Base-by-base conservation (phyloP, 2,888 invertebrate species). In the Agrochola litura region DNA sequence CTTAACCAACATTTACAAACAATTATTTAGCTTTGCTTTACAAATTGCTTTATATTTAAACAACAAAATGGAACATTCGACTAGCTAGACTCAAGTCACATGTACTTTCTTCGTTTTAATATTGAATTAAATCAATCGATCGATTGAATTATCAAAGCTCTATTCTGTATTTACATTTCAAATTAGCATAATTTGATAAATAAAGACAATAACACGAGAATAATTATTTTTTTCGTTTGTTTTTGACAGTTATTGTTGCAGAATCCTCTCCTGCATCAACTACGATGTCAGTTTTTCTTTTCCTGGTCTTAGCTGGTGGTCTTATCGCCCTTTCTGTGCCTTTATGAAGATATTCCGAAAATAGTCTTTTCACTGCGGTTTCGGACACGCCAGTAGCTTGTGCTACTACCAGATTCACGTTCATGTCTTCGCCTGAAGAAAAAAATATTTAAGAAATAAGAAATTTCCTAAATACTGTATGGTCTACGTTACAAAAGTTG, bases 321-420 rank as follows among this genome's bases (percentile, higher is more conserved):
- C 16, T n/a, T 41, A 81, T 49, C 25, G 81, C 74, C n/a, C 4
- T 14, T 22, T 67, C 61, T n/a, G 41, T 14, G 14, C 79, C 79
- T 4, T 25, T 22, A 0, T 19, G 10, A 1, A 43, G 30, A 56
- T 30, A 74, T 9, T 43, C 6, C 4, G 10, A 5, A 25, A 58
- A 6, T 16, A 79, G 0, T n/a, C 1, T 58, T 30, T 30, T 63
- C 30, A 79, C 61, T 9, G 46, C 0, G 9, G 30, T 16, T 22
- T 16, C 10, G 0, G 82, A 49, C 9, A 82, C 82, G 6, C 79
- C 79, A 4, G 82, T 64, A 30, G 79, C 79, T 6, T 56, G 12
- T 5, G 82, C 56, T 2, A 76, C 67, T 58, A 10, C 37, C 0
- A 6, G 1, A 30, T 63, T 75, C 16, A 82, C 82, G 43, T 79